These are phyloP conservation scores for Kradibia gibbosae DNA, from an alignment of 1,140 invertebrate genomes.

Conservation along the genomic window DNA sequence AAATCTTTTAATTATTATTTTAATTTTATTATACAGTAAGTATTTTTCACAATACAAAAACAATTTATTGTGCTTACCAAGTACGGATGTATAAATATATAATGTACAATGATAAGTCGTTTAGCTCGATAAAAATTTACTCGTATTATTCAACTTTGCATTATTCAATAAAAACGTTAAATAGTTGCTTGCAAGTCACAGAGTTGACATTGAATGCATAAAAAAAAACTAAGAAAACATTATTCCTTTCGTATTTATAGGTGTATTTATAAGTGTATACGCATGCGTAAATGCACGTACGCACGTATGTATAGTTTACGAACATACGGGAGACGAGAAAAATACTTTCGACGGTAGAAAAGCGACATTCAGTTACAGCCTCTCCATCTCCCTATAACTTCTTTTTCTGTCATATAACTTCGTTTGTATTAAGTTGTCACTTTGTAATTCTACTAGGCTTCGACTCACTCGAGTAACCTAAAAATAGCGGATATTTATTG, in stretches of 20 bases:
- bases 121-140: not conserved
- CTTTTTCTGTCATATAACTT: not conserved
- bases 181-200: not conserved
- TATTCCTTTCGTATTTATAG: not conserved
- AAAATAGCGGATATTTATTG: slow-evolving; percentile 44
- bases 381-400: not conserved
- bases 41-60: not conserved
- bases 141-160: not conserved
- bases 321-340: not conserved
- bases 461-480: slow-evolving; percentile 16
- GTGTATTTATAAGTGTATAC: not conserved
- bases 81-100: not conserved
- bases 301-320: not conserved
- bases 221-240: not conserved
- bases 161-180: not conserved
- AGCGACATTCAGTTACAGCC: not conserved
- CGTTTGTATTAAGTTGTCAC: not conserved
- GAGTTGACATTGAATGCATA: not conserved
- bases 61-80: not conserved
- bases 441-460: slow-evolving; percentile 45
- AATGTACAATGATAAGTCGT: not conserved
- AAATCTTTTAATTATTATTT: not conserved
- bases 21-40: not conserved
- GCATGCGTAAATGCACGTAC: not conserved
- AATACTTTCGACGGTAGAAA: slow-evolving; percentile 1